Evolutionary conservation across 2,888 invertebrate species (phyloP), one percentile per base, ranked within the genome.

Genomic region (Xylocampa areola): DNA sequence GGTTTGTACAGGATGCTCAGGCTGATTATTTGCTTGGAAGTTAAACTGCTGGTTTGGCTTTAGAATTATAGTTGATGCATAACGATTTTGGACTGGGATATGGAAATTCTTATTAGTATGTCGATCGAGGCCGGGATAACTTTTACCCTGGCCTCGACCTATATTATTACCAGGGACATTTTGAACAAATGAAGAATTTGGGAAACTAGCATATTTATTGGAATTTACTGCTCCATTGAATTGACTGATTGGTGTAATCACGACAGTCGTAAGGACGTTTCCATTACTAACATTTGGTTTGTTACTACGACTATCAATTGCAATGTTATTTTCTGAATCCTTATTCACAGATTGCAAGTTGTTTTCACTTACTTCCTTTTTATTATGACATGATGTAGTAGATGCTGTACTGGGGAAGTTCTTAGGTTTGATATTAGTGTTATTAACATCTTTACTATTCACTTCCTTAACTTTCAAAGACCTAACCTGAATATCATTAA

Each of bases 1-100:
- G 0, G 17, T 10, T 27, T 30, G 45, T 10, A 23, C 10, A 32
- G 37, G 19, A 0, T 17, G 16, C 13, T 47, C 35, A 4, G 10
- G 27, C 23, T 30, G 14, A 4, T 37, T 16, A 4, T 25, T 40
- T 3, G 7, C 21, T 17, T 17, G 29, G 16, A 8, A 16, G 5
- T 32, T 40, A n/a, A 35, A 16, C 8, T 54, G 36, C 11, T 39
- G 41, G 36, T 59, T 50, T 16, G 62, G 39, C 13, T 43, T 63
- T 40, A 66, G 35, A 25, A 53, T 48, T 8, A 44, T 59, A 32
- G 58, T 19, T 11, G 66, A 48, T 10, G 55, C 25, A 5, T 49
- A 49, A 17, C 16, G 33, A 49, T 52, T 65, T 7, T 52, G 25
- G 11, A 58, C 17, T 25, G 35, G 13, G 6, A 4, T 7, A 14